Percentiles rank a stretch among this genome's conserved stretches.
Evolutionary conservation across 35 echinoderm and acorn worm species (phyloP).

Genomic region (Anneissia japonica): DNA sequence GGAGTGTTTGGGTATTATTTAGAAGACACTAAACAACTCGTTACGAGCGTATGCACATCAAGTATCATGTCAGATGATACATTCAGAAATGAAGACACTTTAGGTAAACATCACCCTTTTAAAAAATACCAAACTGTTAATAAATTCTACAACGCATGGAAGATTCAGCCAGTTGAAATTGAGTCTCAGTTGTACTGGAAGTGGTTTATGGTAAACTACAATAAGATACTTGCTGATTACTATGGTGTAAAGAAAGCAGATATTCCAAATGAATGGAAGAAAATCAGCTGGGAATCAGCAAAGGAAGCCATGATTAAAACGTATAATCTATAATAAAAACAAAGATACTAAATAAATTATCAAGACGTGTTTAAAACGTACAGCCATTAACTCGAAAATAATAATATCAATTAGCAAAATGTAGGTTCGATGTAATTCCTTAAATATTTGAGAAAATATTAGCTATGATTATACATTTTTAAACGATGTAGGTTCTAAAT

Average conservation of each 20-base stretch:
- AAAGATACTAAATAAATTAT: too few species aligned
- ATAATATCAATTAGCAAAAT: too few species aligned
- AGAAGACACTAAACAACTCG: not conserved
- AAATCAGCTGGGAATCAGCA: not conserved
- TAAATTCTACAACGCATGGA: not conserved
- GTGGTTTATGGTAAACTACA: constrained; percentile 13
- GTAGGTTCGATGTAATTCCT: too few species aligned
- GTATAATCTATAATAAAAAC: not conserved
- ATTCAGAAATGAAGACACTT: not conserved
- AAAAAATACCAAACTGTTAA: not conserved
- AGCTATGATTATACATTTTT: too few species aligned
- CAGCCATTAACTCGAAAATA: too few species aligned
- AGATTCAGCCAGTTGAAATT: not conserved
- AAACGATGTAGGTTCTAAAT: too few species aligned
- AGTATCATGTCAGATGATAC: not conserved
- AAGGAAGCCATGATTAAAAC: not conserved
- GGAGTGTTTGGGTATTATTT: not conserved
- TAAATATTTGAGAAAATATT: too few species aligned
- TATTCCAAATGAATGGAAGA: not conserved
- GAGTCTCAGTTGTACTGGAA: constrained; percentile 21
- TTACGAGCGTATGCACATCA: not conserved
- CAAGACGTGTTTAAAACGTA: too few species aligned
- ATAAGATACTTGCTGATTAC: not conserved
- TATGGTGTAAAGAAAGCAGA: not conserved
- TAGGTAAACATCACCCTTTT: not conserved